Evolutionary conservation across 2,797 vertebrate species (phyloP), one percentile per base, ranked within the genome.

Genomic region (Botia kubotai): DNA sequence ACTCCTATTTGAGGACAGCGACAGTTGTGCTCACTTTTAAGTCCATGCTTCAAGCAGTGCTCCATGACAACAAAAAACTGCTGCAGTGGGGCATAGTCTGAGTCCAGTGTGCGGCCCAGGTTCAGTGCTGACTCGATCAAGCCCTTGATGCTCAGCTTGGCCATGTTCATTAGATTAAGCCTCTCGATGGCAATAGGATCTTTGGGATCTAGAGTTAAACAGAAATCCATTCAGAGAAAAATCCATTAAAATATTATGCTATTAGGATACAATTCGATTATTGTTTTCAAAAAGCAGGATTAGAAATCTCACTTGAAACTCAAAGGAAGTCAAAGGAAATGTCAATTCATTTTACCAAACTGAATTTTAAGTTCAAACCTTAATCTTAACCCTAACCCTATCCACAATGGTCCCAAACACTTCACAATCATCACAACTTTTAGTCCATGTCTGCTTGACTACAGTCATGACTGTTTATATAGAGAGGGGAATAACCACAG

Each of bases 31-130:
- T 29, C 89, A 98, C 98, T 96, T 95, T 98, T 99, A 82, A 99
- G 88, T 65, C 97, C 97, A 0, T 99, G 98, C 80, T 99, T 99
- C 79, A 99, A 94, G 86, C 98, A 99, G 84, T 99, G 97, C 74
- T 99, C 98, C 98, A 99, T 99, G 88, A 98, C 97, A 0, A 99
- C 98, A 0, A 99, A 99, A 92, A 99, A 99, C 90, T 99, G 97
- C 93, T 99, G 98, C 4, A 99, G 94, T 0, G 98, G 97, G 0
- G 97, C 97, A 0, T 99, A 99, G 94, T 99, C 98, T 0, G 98
- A 99, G 88, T 99, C 98, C 0, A 99, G 94, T 0, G 97, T 99
- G 73, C 97, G 95, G 39, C 97, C 97, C 66, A 99, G 93, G 89
- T 99, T 99, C 53, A 99, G 95, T 0, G 97, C 98, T 0, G 98